Conservation (phyloP, 2,888 invertebrate genomes). For the Leptarthrus brevirostris region DNA sequence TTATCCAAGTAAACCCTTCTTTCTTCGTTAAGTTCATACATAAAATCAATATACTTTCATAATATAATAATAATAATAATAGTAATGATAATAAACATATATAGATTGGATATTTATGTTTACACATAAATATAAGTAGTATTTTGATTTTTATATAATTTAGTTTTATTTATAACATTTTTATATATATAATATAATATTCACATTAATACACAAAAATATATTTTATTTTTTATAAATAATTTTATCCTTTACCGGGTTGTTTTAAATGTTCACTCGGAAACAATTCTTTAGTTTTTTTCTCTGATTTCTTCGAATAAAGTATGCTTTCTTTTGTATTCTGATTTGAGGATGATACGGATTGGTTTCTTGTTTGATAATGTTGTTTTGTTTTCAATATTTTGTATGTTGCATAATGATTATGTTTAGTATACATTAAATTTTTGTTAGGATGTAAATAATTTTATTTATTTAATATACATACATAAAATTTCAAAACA, state of each 20-base stretch:
- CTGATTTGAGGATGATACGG: slow-evolving; percentile 30
- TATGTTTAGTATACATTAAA: slow-evolving; percentile 34
- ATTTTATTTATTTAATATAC: no score
- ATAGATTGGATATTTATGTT: slow-evolving; percentile 19
- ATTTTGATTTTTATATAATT: no score
- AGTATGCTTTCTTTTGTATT: slow-evolving; percentile 6
- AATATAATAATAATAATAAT: not conserved
- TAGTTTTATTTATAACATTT: slow-evolving; percentile 36
- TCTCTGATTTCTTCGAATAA: not conserved
- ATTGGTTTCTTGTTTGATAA: slow-evolving; percentile 27
- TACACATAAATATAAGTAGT: slow-evolving; percentile 16
- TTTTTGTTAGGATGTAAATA: no score
- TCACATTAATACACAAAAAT: slow-evolving; percentile 49
- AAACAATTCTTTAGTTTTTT: not conserved
- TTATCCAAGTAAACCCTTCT: not conserved
- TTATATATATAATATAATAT: slow-evolving; percentile 36
- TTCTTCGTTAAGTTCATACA: not conserved
- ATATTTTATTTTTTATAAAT: slow-evolving; percentile 47
- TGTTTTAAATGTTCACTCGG: slow-evolving; percentile 7
- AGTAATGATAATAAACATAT: slow-evolving; percentile 14
- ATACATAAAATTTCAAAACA: no score
- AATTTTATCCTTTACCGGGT: slow-evolving; percentile 20
- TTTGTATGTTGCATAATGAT: slow-evolving; percentile 21
- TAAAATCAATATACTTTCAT: no score
- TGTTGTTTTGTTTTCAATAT: slow-evolving; percentile 21